Evolutionary conservation across 2,888 invertebrate species (phyloP), one percentile per base, ranked within the genome.

Genomic region (Polydesmus complanatus): DNA sequence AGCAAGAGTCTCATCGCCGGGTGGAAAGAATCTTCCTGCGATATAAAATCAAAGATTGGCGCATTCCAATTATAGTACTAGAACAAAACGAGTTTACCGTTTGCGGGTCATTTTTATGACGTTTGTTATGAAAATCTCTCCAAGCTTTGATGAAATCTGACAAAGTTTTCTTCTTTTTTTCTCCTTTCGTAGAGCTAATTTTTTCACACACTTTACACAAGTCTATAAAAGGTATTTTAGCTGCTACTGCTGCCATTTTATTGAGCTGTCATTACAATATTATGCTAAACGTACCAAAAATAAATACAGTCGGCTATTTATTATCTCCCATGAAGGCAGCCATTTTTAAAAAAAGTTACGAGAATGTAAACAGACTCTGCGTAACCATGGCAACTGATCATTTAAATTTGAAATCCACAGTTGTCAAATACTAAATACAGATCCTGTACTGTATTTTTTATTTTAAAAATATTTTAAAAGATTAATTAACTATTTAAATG

Each of bases 1-100:
- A 94, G 69, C 11, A 95, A 73, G 37, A 94, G 77, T 65, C 94
- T 80, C 67, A 95, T 71, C 51, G 89, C 78, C 5, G 88, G 83
- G 73, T 82, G 91, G 65, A 78, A 76, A 2, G 76, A 74, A 66
- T 77, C 76, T 8, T 62, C 67, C 74, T 74, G 63, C n/a, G 85
- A 78, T 62, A 37, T 27, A 51, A 51, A 14, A 37, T 51, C 3
- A n/a, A n/a, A n/a, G n/a, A n/a, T n/a, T n/a, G n/a, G n/a, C n/a
- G n/a, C n/a, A n/a, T n/a, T n/a, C n/a, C n/a, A n/a, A n/a, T n/a
- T n/a, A n/a, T n/a, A n/a, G n/a, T n/a, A n/a, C n/a, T n/a, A n/a
- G n/a, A n/a, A n/a, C n/a, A n/a, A n/a, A n/a, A n/a, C n/a, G n/a
- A n/a, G n/a, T 27, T 55, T 64, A 67, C 65, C 26, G 66, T 63